Conservation (phyloP, 2,797 vertebrate genomes). For the Enteromius paludinosus region DNA sequence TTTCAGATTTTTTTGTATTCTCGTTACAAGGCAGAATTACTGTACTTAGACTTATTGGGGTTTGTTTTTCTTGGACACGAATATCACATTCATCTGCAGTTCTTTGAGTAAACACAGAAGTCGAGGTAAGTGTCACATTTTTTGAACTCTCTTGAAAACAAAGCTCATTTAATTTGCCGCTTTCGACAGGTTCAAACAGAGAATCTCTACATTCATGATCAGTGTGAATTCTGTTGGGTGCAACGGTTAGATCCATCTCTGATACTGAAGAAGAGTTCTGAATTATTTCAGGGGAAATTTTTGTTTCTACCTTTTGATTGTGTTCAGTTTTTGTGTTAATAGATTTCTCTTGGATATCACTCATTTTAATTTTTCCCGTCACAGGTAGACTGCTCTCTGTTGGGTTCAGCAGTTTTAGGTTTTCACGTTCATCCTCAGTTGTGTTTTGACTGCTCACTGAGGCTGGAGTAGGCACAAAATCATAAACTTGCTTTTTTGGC, state of each 20-base stretch:
- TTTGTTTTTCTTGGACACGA: slow-evolving; percentile 3
- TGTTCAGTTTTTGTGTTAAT: neutral
- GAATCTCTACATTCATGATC: slow-evolving; percentile 8
- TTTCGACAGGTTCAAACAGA: neutral
- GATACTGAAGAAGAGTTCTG: neutral
- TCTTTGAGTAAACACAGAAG: neutral
- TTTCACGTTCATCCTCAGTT: slow-evolving; percentile 1
- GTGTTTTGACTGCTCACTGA: neutral
- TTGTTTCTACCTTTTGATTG: neutral
- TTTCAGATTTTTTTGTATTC: neutral
- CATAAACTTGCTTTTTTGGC: slow-evolving; percentile 1
- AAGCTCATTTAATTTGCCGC: neutral
- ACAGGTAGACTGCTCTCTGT: neutral
- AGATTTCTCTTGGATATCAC: neutral
- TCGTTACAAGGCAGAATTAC: neutral
- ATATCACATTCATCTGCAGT: neutral
- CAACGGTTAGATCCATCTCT: neutral
- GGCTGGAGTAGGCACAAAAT: neutral
- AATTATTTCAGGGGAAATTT: neutral
- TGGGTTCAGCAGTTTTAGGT: neutral
- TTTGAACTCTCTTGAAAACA: slow-evolving; percentile 26
- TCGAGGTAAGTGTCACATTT: neutral
- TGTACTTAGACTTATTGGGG: neutral
- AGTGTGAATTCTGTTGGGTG: neutral
- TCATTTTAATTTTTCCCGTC: neutral